These are phyloP conservation scores for Micrasema minimum DNA, from an alignment of 1,140 invertebrate species.

Conservation along the genomic window DNA sequence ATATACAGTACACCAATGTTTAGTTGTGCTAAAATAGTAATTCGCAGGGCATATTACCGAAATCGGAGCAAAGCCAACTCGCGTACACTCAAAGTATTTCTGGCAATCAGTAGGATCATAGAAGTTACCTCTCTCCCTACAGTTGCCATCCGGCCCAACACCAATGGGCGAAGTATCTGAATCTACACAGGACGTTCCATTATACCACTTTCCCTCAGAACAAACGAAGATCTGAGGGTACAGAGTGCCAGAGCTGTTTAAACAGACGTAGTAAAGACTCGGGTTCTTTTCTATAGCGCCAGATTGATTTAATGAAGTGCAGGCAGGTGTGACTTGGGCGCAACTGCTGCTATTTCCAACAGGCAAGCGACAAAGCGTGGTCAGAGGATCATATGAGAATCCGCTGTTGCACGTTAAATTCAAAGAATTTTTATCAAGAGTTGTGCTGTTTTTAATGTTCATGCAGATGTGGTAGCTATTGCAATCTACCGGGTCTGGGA, in stretches of 20 bases:
- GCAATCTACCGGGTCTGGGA: slow-evolving; percentile 61
- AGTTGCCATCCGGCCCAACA: slow-evolving; percentile 18
- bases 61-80: neutral
- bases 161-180: neutral
- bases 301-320: neutral
- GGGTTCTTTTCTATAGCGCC: slow-evolving; percentile 19
- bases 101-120: slow-evolving; percentile 7
- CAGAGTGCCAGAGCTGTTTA: neutral
- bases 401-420: slow-evolving; percentile 23
- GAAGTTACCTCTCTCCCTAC: neutral
- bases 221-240: too few species aligned
- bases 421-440: neutral
- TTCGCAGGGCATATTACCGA: neutral
- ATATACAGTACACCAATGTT: neutral
- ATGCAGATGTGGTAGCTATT: slow-evolving; percentile 61
- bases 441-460: neutral
- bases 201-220: neutral
- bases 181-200: neutral
- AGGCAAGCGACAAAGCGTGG: slow-evolving; percentile 1
- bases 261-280: slow-evolving; percentile 40
- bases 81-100: neutral
- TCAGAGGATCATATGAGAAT: slow-evolving; percentile 32
- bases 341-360: neutral
- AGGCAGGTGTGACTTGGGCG: neutral
- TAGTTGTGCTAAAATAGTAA: neutral